phyloP scores from a whole-genome alignment of 2,113 vertebrate species.

The Romanogobio albipinnatus region DNA sequence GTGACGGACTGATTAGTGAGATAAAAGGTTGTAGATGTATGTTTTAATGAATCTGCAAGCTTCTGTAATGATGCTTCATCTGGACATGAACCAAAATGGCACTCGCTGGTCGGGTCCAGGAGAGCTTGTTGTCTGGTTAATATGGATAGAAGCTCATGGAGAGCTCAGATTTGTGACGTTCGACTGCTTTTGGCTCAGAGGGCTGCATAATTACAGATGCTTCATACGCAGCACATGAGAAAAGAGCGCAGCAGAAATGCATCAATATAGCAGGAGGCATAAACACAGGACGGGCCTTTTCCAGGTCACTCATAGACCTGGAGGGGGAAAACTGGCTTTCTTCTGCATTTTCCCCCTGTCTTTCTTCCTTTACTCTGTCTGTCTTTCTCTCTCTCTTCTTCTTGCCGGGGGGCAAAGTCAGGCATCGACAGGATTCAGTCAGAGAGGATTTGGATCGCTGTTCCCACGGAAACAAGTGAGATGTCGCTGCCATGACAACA shows the following conservation, averaged over 20 bases:
- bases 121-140: slow-evolving; percentile 20
- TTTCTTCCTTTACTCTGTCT: not conserved
- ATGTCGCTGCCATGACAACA: slow-evolving; percentile 78
- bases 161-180: not conserved
- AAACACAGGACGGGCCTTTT: slow-evolving; percentile 67
- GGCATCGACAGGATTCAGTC: slow-evolving; percentile 77
- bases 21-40: slow-evolving; percentile 37
- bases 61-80: slow-evolving; percentile 32
- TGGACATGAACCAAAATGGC: slow-evolving; percentile 40
- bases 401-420: slow-evolving; percentile 70
- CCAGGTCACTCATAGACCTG: slow-evolving; percentile 71
- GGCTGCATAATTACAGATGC: slow-evolving; percentile 37
- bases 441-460: slow-evolving; percentile 53
- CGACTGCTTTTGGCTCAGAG: slow-evolving; percentile 15
- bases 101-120: not conserved
- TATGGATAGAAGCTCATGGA: slow-evolving; percentile 23
- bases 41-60: slow-evolving; percentile 47
- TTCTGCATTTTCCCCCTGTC: slow-evolving; percentile 64
- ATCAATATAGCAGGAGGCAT: slow-evolving; percentile 31
- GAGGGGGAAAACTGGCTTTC: slow-evolving; percentile 65
- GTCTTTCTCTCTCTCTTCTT: slow-evolving; percentile 43
- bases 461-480: slow-evolving; percentile 78
- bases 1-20: slow-evolving; percentile 36
- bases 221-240: slow-evolving; percentile 26
- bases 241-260: slow-evolving; percentile 27